Evolutionary conservation across 2,888 invertebrate genomes (phyloP).

Genomic region (Hipparchia semele): DNA sequence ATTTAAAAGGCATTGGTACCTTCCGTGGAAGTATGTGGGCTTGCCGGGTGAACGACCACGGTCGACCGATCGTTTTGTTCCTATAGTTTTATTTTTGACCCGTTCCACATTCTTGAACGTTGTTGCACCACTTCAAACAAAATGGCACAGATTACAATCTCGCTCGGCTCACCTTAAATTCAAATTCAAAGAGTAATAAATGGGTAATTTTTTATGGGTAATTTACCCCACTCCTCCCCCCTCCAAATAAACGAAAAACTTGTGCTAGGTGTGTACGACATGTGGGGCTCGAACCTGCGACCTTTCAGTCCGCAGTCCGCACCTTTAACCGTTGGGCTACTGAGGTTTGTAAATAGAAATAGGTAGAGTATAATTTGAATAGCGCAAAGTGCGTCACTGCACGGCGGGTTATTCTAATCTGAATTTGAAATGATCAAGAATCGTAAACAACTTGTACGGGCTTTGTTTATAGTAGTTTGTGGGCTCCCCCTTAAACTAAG

Average conservation of each 20-base stretch:
- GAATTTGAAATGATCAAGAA: constrained; percentile 17
- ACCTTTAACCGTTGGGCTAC: too few species aligned
- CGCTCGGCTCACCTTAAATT: background rate
- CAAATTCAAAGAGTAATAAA: too few species aligned
- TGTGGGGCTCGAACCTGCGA: too few species aligned
- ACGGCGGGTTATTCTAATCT: background rate
- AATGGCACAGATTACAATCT: background rate
- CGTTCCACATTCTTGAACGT: background rate
- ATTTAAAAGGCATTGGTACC: background rate
- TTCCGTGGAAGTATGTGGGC: background rate
- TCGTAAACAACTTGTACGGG: background rate
- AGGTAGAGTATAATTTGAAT: too few species aligned
- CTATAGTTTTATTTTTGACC: constrained; percentile 6
- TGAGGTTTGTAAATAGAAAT: background rate
- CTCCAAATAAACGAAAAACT: too few species aligned
- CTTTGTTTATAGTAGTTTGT: too few species aligned
- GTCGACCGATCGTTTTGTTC: background rate
- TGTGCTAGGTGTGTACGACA: too few species aligned
- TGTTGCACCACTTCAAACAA: background rate
- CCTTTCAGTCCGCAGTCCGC: too few species aligned
- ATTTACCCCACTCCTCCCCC: too few species aligned
- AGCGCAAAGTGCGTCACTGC: constrained; percentile 6
- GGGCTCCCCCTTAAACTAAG: too few species aligned
- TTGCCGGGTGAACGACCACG: background rate
- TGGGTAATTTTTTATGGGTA: too few species aligned